phyloP scores from a whole-genome alignment of 2,888 invertebrate species.

The Campoletis raptor region DNA sequence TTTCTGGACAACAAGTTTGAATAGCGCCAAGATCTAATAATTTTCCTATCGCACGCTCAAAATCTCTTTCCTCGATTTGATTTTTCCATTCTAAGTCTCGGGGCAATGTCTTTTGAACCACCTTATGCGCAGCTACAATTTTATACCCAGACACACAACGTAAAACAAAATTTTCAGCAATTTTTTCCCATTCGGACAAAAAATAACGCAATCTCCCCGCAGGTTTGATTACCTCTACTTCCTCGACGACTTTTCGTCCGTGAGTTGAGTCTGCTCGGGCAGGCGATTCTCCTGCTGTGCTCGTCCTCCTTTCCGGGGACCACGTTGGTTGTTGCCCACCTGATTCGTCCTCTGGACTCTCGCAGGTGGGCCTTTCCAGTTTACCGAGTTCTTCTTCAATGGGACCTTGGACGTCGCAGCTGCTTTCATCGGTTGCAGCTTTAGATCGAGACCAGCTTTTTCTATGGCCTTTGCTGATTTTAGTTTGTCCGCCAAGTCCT shows the following conservation, averaged over 20 bases:
- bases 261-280: conserved; percentile 27
- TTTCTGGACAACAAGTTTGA: conserved; percentile 16
- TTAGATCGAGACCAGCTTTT: conserved; percentile 44
- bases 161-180: conserved; percentile 43
- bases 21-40: conserved; percentile 48
- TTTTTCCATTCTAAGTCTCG: background rate
- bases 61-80: background rate
- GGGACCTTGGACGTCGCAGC: conserved; percentile 23
- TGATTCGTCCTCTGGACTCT: conserved; percentile 43
- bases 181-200: conserved; percentile 32
- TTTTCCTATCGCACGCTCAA: conserved; percentile 25
- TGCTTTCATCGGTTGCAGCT: conserved; percentile 28
- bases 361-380: conserved; percentile 44
- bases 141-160: conserved; percentile 41
- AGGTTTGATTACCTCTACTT: conserved; percentile 45
- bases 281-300: conserved; percentile 40
- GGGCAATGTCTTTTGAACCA: conserved; percentile 22
- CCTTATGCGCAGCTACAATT: conserved; percentile 16
- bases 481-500: conserved; percentile 49
- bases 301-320: conserved; percentile 33
- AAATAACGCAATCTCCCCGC: conserved; percentile 41
- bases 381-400: conserved; percentile 6
- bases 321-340: conserved; percentile 43
- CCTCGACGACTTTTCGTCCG: conserved; percentile 46
- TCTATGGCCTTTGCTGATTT: conserved; percentile 35